phyloP scores from a whole-genome alignment of 37 sponge, comb jelly and placozoan genomes.

The Bolinopsis microptera region DNA sequence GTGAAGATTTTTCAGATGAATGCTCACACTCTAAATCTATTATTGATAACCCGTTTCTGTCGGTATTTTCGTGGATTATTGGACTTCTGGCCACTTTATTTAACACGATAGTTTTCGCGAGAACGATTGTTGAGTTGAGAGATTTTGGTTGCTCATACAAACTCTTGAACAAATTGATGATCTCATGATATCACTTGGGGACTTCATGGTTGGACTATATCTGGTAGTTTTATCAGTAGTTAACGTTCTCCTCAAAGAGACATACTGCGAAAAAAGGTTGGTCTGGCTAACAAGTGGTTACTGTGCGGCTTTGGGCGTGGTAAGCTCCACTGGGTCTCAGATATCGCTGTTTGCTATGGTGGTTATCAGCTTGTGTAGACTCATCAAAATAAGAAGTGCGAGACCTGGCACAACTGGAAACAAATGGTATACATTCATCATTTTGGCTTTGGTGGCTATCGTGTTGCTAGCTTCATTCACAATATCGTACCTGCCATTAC shows the following conservation, averaged over 20 bases:
- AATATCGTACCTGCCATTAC: background rate
- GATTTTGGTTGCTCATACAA: background rate
- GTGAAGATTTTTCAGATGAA: background rate
- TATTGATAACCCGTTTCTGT: background rate
- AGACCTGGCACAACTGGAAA: background rate
- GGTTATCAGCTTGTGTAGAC: background rate
- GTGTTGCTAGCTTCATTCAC: background rate
- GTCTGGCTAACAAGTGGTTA: background rate
- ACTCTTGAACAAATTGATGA: background rate
- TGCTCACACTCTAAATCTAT: background rate
- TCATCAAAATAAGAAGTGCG: background rate
- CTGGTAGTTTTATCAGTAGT: background rate
- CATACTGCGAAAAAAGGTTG: background rate
- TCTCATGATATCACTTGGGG: background rate
- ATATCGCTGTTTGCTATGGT: background rate
- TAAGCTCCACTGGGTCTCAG: background rate
- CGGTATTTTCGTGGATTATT: background rate
- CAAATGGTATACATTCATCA: background rate
- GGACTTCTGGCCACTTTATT: background rate
- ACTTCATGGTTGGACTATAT: background rate
- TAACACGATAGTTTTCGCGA: background rate
- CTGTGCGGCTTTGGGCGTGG: background rate
- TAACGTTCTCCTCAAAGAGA: background rate
- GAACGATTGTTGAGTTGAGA: background rate
- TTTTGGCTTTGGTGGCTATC: background rate